A percentile compares a stretch with the other conserved stretches of the same genome.
These are phyloP conservation scores for Ormia ochracea DNA, from an alignment of 2,888 invertebrate species.

Conservation along the genomic window DNA sequence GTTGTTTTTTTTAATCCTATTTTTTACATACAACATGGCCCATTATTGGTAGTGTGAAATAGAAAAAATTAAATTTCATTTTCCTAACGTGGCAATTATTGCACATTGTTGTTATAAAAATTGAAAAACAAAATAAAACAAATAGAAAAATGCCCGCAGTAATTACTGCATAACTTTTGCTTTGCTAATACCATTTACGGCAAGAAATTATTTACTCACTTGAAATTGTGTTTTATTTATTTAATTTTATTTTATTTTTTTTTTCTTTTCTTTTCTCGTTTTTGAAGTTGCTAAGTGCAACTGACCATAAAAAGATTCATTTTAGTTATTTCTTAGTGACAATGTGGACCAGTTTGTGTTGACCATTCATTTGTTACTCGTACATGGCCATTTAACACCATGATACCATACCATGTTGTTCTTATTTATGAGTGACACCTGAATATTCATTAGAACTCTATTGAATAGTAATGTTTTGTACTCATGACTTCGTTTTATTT, in stretches of 20 bases:
- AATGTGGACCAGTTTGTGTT: conserved; percentile 7
- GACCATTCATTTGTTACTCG: conserved; percentile 27
- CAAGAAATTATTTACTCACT: conserved; percentile 38
- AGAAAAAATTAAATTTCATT: conserved; percentile 18
- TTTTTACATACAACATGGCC: too few species aligned
- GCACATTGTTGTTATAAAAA: conserved; percentile 21
- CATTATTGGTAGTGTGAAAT: background rate
- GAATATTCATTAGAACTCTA: conserved; percentile 59
- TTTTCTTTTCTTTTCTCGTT: background rate
- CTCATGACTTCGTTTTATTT: conserved; percentile 7
- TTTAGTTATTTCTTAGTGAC: background rate
- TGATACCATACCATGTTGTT: conserved; percentile 29
- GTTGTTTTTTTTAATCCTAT: too few species aligned
- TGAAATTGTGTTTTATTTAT: conserved; percentile 35
- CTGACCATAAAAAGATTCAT: conserved; percentile 46
- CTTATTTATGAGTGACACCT: conserved; percentile 51
- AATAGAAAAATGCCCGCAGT: conserved; percentile 13
- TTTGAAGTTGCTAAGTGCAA: conserved; percentile 29
- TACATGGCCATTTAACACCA: conserved; percentile 50
- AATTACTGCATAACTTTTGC: conserved; percentile 57
- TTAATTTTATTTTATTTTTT: background rate
- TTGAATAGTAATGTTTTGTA: conserved; percentile 12
- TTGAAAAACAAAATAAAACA: background rate
- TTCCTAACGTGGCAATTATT: conserved; percentile 36
- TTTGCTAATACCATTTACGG: conserved; percentile 44